Conservation (phyloP, 2,888 invertebrate genomes). For the Zaprionus lineosus region DNA sequence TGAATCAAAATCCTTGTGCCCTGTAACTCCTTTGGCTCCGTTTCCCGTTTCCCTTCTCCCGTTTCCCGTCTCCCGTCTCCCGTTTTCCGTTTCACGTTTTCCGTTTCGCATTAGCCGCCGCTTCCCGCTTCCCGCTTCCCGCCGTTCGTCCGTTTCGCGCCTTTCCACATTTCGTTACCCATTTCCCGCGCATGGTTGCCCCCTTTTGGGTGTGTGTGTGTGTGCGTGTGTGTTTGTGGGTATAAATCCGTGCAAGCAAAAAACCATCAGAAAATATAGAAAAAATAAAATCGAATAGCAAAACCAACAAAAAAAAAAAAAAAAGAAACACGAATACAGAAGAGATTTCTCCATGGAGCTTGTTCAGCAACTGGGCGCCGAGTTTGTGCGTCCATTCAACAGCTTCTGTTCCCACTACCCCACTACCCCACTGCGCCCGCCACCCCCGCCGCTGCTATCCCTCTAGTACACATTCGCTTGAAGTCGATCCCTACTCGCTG, state of each 20-base stretch:
- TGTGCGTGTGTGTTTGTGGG: slow-evolving; percentile 19
- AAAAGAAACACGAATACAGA: slow-evolving; percentile 48
- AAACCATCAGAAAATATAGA: slow-evolving; percentile 14
- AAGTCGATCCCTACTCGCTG: neutral
- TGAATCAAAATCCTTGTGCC: slow-evolving; percentile 68
- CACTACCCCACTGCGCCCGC: slow-evolving; percentile 2
- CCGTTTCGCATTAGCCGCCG: slow-evolving; percentile 1
- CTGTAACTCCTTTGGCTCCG: slow-evolving; percentile 32
- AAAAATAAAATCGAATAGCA: slow-evolving; percentile 17
- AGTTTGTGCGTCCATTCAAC: slow-evolving; percentile 38
- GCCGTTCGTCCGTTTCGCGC: neutral
- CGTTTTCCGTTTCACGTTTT: slow-evolving; percentile 8
- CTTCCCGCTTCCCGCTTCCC: neutral
- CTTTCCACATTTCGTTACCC: slow-evolving; percentile 17
- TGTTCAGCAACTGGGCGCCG: slow-evolving; percentile 65
- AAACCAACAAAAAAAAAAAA: slow-evolving; percentile 14
- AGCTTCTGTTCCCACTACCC: neutral
- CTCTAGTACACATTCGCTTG: neutral
- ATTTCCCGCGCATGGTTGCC: slow-evolving; percentile 51
- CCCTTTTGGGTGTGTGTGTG: neutral
- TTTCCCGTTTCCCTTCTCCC: slow-evolving; percentile 18
- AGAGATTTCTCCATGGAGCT: slow-evolving; percentile 69
- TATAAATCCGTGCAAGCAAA: slow-evolving; percentile 41
- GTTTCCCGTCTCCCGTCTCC: neutral
- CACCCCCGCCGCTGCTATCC: too few relatives aligned